These are phyloP conservation scores for Alethe castanea DNA, from an alignment of 2,113 vertebrate genomes.

Conservation along the genomic window DNA sequence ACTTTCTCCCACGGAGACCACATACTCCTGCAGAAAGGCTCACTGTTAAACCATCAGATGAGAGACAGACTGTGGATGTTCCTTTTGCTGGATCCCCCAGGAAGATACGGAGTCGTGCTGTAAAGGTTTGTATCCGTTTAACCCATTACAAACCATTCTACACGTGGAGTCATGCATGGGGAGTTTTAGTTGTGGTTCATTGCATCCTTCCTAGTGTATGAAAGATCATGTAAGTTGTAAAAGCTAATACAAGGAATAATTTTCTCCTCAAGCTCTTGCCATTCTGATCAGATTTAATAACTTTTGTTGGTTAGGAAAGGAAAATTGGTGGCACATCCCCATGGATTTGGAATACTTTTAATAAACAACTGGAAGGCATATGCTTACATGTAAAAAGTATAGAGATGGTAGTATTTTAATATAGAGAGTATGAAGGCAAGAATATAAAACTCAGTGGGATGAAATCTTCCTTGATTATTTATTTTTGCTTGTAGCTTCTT, in stretches of 20 bases:
- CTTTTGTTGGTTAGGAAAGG: neutral
- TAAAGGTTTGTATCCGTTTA: slow-evolving; percentile 79
- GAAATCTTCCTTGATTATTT: neutral
- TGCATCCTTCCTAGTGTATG: neutral
- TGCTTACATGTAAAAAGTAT: neutral
- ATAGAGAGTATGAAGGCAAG: neutral
- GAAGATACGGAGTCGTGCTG: slow-evolving; percentile 74
- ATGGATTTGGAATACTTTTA: neutral
- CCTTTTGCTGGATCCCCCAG: slow-evolving; percentile 84
- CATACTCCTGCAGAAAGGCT: slow-evolving; percentile 93
- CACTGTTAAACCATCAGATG: slow-evolving; percentile 86
- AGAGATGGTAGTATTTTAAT: neutral
- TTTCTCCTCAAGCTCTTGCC: neutral
- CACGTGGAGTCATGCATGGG: fast-evolving
- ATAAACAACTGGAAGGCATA: neutral
- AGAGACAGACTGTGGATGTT: slow-evolving; percentile 75
- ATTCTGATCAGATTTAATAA: neutral
- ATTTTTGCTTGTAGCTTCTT: neutral
- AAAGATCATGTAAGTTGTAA: neutral
- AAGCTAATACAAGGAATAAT: neutral
- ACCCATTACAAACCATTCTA: neutral
- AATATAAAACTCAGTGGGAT: neutral
- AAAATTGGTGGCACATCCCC: neutral
- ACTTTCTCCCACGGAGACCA: slow-evolving; percentile 81
- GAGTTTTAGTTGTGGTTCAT: neutral